Evolutionary conservation across 2,797 vertebrate genomes (phyloP).

Genomic region (Cuniculus paca): DNA sequence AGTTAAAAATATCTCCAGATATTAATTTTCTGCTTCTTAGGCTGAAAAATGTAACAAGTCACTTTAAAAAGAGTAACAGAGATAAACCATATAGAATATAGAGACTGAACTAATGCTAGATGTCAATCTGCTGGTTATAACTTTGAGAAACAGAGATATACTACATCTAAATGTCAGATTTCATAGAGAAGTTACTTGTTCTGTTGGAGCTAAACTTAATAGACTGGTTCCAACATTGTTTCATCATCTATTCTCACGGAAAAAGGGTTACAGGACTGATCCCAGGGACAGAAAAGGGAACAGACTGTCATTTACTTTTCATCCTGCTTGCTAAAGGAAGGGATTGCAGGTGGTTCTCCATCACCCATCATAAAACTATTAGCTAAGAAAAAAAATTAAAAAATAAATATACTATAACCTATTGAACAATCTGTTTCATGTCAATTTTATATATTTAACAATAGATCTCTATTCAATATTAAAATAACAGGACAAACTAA

Average conservation of each 20-base stretch:
- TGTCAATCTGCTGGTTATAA: constrained; percentile 38
- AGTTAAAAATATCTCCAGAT: background rate
- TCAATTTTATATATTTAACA: background rate
- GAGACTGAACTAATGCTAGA: constrained; percentile 43
- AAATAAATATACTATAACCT: background rate
- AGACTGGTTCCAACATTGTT: background rate
- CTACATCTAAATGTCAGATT: constrained; percentile 37
- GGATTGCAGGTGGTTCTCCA: background rate
- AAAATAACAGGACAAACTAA: constrained; percentile 14
- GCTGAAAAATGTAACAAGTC: constrained; percentile 13
- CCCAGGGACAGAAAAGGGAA: background rate
- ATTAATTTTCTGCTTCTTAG: background rate
- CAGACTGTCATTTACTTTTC: background rate
- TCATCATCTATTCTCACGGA: background rate
- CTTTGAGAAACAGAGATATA: constrained; percentile 52
- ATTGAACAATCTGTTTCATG: background rate
- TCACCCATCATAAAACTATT: background rate
- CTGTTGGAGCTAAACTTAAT: constrained; percentile 35
- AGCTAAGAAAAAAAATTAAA: constrained; percentile 5
- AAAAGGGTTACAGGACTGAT: background rate
- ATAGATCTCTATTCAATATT: background rate
- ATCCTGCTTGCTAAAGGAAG: constrained; percentile 12
- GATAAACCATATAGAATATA: background rate
- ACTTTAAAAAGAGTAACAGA: constrained; percentile 11
- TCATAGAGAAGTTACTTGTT: constrained; percentile 13